phyloP scores from a whole-genome alignment of 2,797 vertebrate species.

The Clarias platycephalus region DNA sequence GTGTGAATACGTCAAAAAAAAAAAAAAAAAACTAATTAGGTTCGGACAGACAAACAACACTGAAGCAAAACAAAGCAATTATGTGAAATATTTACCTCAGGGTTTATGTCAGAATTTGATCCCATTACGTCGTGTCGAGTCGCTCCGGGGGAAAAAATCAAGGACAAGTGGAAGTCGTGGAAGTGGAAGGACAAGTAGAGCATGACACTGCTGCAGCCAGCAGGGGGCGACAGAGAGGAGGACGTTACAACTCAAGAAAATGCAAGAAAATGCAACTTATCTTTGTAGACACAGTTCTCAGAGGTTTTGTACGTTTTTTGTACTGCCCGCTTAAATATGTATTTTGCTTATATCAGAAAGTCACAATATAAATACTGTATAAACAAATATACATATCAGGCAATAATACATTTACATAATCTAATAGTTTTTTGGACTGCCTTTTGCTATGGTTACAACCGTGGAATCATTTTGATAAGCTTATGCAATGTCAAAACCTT shows the following conservation, averaged over 20 bases:
- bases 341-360: too few relatives aligned
- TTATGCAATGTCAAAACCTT: too few relatives aligned
- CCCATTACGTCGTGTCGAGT: slow-evolving; percentile 1
- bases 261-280: neutral
- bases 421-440: too few relatives aligned
- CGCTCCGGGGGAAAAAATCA: neutral
- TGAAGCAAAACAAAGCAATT: slow-evolving; percentile 2
- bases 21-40: slow-evolving; percentile 5
- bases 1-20: slow-evolving; percentile 35
- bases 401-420: too few relatives aligned
- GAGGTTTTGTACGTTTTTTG: neutral
- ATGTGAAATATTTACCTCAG: neutral
- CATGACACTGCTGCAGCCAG: neutral
- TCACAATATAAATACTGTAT: too few relatives aligned
- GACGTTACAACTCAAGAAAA: neutral
- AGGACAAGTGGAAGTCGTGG: neutral
- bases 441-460: too few relatives aligned
- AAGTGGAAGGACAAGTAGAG: neutral
- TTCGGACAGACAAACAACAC: slow-evolving; percentile 21
- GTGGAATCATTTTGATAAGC: too few relatives aligned
- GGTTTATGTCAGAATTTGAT: neutral
- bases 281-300: neutral
- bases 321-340: too few relatives aligned
- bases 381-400: too few relatives aligned
- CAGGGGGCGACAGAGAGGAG: slow-evolving; percentile 17